phyloP scores from a whole-genome alignment of 2,888 invertebrate genomes.

The Ypsolopha scabrella region DNA sequence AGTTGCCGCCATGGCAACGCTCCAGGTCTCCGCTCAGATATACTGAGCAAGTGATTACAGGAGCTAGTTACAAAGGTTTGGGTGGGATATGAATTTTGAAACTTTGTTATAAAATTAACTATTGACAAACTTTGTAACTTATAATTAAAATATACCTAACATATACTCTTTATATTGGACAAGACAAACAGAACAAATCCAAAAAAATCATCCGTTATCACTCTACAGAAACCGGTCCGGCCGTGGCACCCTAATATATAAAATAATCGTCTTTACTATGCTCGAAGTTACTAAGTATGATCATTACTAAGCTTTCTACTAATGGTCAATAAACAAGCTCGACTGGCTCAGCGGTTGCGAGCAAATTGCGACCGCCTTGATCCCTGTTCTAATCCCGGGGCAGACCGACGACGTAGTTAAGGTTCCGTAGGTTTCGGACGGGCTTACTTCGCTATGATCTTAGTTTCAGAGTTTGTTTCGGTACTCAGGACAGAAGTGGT shows the following conservation, averaged over 20 bases:
- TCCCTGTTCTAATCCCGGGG: constrained; percentile 29
- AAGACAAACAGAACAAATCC: too few species aligned
- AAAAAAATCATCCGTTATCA: too few species aligned
- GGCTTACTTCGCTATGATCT: background rate
- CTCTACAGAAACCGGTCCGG: too few species aligned
- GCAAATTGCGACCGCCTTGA: constrained; percentile 26
- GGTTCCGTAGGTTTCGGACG: constrained; percentile 14
- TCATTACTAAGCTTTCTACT: constrained; percentile 13
- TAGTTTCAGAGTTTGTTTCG: background rate
- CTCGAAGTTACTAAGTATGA: background rate
- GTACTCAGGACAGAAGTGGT: background rate
- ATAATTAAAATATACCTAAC: too few species aligned
- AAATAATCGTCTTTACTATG: too few species aligned
- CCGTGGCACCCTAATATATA: too few species aligned
- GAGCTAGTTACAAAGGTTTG: too few species aligned
- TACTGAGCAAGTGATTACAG: too few species aligned
- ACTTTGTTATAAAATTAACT: too few species aligned
- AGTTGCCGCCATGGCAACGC: constrained; percentile 45
- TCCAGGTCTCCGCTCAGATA: constrained; percentile 30
- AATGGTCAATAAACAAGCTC: constrained; percentile 40
- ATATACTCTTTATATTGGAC: too few species aligned
- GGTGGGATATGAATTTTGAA: too few species aligned
- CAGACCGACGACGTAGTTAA: constrained; percentile 18
- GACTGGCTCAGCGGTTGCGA: constrained; percentile 21
- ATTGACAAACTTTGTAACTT: too few species aligned